These are phyloP conservation scores for Riptortus pedestris DNA, from an alignment of 1,140 invertebrate genomes.

Conservation along the genomic window DNA sequence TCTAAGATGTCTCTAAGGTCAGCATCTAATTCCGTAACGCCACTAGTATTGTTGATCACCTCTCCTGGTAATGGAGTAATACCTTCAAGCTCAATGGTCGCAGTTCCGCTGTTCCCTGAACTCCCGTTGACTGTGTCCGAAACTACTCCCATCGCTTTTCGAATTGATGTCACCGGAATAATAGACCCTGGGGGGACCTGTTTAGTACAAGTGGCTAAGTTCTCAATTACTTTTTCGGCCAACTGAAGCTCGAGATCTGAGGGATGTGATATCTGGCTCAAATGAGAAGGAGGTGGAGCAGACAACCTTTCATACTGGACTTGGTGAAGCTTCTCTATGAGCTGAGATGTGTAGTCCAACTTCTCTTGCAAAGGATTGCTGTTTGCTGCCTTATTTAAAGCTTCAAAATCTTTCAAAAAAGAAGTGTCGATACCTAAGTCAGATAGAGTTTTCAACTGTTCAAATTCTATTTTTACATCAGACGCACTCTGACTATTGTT, in stretches of 20 bases:
- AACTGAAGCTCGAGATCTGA: constrained; percentile 48
- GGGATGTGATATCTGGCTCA: constrained; percentile 57
- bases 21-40: background rate
- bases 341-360: constrained; percentile 59
- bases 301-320: constrained; percentile 73
- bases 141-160: constrained; percentile 72
- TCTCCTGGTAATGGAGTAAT: background rate
- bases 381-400: background rate
- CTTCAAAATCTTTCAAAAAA: constrained; percentile 65
- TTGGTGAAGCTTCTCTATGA: constrained; percentile 66
- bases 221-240: constrained; percentile 68
- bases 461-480: constrained; percentile 58
- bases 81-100: background rate
- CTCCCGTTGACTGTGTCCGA: constrained; percentile 20
- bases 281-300: constrained; percentile 59
- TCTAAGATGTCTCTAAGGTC: constrained; percentile 2
- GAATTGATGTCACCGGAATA: constrained; percentile 55
- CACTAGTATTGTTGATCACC: background rate
- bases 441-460: constrained; percentile 56
- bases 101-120: background rate
- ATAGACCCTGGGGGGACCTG: constrained; percentile 64
- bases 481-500: constrained; percentile 28
- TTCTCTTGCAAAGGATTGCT: constrained; percentile 45
- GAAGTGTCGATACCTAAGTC: constrained; percentile 75
- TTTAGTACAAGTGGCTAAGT: constrained; percentile 67